These are phyloP conservation scores for Akabosia matsudoensis DNA, from an alignment of 1,140 invertebrate species.

Conservation along the genomic window DNA sequence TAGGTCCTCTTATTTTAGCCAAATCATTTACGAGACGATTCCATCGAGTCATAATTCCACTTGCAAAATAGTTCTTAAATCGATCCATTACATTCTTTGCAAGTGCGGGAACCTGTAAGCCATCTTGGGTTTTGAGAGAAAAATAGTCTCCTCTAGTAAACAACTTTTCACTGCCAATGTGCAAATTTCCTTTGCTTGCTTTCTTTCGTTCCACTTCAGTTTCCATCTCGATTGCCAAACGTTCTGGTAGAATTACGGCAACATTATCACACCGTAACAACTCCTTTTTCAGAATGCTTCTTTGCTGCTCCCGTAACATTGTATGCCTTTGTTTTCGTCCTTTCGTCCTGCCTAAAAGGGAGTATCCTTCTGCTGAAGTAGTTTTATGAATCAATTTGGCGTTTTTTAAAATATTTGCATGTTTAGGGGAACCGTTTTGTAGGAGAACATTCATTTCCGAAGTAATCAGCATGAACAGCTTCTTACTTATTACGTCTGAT, in stretches of 20 bases:
- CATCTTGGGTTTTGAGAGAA: neutral
- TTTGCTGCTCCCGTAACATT: neutral
- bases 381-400: too few species aligned
- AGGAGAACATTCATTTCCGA: neutral
- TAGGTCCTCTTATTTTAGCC: neutral
- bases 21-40: neutral
- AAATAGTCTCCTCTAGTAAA: neutral
- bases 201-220: neutral
- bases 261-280: neutral
- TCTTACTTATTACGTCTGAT: too few species aligned
- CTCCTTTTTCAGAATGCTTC: neutral
- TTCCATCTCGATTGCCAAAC: neutral
- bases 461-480: neutral
- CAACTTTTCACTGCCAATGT: neutral
- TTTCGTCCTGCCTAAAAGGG: too few species aligned
- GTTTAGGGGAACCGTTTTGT: neutral
- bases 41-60: neutral
- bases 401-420: too few species aligned
- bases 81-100: neutral
- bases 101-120: neutral
- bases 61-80: neutral
- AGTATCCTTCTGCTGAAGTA: too few species aligned
- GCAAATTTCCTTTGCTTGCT: neutral
- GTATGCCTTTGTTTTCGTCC: neutral
- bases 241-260: neutral